Conservation (phyloP, 2,797 vertebrate species). For the Rhabdophis nuchalis region DNA sequence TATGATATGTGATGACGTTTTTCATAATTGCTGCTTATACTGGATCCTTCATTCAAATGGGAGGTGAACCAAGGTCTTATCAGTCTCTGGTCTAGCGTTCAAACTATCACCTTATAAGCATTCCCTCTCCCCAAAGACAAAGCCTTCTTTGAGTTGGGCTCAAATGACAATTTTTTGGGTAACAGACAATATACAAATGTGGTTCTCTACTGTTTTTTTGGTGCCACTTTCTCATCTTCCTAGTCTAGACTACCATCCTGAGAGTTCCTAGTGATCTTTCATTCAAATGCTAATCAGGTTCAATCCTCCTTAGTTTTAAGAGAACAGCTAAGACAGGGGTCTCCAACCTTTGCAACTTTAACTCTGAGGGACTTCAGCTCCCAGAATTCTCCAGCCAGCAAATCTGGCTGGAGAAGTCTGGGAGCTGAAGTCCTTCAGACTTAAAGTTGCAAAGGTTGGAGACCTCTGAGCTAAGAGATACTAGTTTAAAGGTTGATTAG, state of each 20-base stretch:
- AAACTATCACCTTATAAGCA: background rate
- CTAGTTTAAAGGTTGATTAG: background rate
- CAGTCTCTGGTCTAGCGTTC: background rate
- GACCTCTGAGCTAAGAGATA: background rate
- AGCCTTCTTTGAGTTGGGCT: background rate
- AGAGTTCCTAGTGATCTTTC: background rate
- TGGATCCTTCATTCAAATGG: background rate
- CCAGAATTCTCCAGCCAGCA: no score
- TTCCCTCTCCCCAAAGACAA: background rate
- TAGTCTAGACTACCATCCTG: background rate
- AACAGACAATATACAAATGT: background rate
- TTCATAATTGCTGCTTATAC: background rate
- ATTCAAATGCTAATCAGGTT: background rate
- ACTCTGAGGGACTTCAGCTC: no score
- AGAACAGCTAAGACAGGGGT: background rate
- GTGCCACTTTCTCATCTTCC: background rate
- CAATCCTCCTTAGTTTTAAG: background rate
- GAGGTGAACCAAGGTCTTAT: background rate
- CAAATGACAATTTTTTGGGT: background rate
- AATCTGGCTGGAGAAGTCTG: no score
- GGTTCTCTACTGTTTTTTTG: background rate
- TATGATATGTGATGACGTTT: background rate
- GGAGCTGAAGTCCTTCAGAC: no score
- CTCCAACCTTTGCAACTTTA: no score
- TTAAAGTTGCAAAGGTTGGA: no score